A percentile compares a stretch with the other conserved stretches of the same genome.
phyloP scores from a whole-genome alignment of 2,888 invertebrate species.

The Orchesellides sinensis region DNA sequence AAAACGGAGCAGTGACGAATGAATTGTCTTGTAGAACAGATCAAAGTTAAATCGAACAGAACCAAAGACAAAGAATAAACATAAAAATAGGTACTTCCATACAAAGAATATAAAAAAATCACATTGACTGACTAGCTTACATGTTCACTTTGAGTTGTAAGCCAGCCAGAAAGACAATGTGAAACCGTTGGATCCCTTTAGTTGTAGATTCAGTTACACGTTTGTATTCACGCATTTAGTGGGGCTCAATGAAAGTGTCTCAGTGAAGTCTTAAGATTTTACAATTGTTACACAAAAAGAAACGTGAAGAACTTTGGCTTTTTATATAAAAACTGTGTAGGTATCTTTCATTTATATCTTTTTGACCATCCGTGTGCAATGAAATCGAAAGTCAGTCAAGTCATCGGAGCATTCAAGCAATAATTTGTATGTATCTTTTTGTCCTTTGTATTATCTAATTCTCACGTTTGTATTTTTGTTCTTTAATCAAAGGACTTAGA shows the following conservation, averaged over 20 bases:
- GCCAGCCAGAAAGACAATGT: not conserved
- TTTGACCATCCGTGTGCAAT: conserved; percentile 52
- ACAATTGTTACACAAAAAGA: conserved; percentile 1
- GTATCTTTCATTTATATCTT: conserved; percentile 24
- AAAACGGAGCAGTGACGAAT: no score
- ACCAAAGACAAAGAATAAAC: no score
- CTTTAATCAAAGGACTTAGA: no score
- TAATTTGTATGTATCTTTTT: not conserved
- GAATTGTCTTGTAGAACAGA: no score
- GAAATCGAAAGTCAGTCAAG: conserved; percentile 63
- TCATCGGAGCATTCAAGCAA: conserved; percentile 53
- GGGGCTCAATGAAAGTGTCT: conserved; percentile 37
- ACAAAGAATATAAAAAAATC: no score
- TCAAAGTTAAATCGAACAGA: no score
- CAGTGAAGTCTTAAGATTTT: no score
- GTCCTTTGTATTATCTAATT: not conserved
- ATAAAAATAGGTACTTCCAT: no score
- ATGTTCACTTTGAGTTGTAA: no score
- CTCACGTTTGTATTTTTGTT: not conserved
- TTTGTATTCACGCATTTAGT: not conserved
- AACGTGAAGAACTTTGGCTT: conserved; percentile 9
- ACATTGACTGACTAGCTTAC: no score
- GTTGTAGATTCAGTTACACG: not conserved
- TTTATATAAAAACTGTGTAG: not conserved
- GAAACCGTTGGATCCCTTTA: not conserved